phyloP scores from a whole-genome alignment of 2,113 vertebrate species.

The Pseudopipra pipra region DNA sequence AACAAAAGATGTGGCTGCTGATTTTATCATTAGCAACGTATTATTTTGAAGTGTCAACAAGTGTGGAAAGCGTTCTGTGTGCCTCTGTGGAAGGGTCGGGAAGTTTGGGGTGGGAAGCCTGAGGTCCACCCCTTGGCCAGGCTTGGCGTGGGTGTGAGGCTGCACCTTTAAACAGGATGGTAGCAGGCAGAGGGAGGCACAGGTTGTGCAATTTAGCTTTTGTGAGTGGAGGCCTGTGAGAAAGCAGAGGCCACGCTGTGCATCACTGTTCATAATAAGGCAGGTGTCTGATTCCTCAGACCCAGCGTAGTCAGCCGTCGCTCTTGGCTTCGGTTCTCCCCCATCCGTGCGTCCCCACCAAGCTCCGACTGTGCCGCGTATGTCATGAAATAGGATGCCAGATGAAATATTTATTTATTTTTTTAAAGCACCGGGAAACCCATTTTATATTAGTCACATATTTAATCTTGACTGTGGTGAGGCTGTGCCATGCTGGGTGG shows the following conservation, averaged over 20 bases:
- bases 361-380: neutral
- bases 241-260: neutral
- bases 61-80: neutral
- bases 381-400: neutral
- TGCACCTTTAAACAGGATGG: neutral
- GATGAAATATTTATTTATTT: neutral
- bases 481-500: neutral
- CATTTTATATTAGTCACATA: neutral
- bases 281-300: neutral
- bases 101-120: neutral
- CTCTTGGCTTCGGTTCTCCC: neutral
- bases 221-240: neutral
- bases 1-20: slow-evolving; percentile 3
- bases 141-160: fast-evolving
- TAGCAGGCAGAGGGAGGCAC: neutral
- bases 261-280: neutral
- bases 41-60: slow-evolving; percentile 53
- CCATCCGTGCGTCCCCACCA: neutral
- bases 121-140: neutral
- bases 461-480: neutral
- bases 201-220: neutral
- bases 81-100: neutral
- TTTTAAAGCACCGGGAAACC: neutral
- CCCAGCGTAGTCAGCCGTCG: neutral
- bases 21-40: slow-evolving; percentile 27